Evolutionary conservation across 2,888 invertebrate species (phyloP), one percentile per base, ranked within the genome.

Genomic region (Megalurothrips usitatus): DNA sequence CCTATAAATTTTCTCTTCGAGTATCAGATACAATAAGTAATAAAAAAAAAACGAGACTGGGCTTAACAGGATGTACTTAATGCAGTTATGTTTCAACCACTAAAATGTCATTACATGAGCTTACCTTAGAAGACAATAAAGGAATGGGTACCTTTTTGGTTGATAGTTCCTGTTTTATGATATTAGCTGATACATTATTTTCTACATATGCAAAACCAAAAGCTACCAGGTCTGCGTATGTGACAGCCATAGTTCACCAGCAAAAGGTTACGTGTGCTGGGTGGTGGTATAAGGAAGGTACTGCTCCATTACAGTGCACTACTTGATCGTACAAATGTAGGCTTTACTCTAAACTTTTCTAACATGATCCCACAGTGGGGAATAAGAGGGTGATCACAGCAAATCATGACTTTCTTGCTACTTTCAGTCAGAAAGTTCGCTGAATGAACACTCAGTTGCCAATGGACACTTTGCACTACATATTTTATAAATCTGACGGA

Each of bases 141-240:
- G 68, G 68, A 23, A 26, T 23, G 23, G 68, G 68, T 11, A 23
- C 11, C 23, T 23, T 68, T 23, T 68, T 68, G 23, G 9, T 11
- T 6, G 68, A 68, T 4, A 68, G 26, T 68, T 26, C 23, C 0
- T 68, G 68, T 68, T 68, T 68, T 26, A 6, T 0, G 26, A 68
- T 11, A 68, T 68, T 68, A 26, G 68, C 23, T 23, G 68, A 68
- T 23, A 68, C 68, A 68, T 68, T 68, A 68, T 68, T 23, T 23
- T 68, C 68, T 9, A 68, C 68, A 23, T 68, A 68, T 23, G 68
- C 68, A 68, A 79, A 82, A 19, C 83, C 81, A 80, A 83, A 82
- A 8, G 80, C 82, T 52, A 81, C 81, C 23, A 82, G 80, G 80
- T 82, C 82, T 14, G 81, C 82, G 49, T 82, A 82, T 68, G 82